phyloP scores from a whole-genome alignment of 1,140 invertebrate species.

The Tetraneura akinire region DNA sequence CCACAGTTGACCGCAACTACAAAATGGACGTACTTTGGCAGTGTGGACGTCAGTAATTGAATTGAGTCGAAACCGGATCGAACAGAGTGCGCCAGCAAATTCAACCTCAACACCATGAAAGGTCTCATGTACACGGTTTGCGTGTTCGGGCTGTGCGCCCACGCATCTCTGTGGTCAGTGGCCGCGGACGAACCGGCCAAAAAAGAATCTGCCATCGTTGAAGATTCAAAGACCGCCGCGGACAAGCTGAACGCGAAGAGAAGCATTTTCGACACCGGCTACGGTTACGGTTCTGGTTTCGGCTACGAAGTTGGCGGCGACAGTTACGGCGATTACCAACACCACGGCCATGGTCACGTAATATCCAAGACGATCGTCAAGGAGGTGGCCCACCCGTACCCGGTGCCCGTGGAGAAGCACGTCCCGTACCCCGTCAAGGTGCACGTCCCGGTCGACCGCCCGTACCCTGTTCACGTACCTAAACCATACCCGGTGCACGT shows the following conservation, averaged over 20 bases:
- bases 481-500: constrained; percentile 58
- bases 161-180: not conserved
- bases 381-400: constrained; percentile 52
- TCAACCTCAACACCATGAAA: not conserved
- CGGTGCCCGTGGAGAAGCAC: constrained; percentile 51
- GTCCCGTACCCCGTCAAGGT: constrained; percentile 54
- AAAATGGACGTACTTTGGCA: not conserved
- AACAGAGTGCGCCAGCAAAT: not conserved
- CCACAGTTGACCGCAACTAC: not conserved
- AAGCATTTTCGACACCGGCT: constrained; percentile 60
- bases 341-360: constrained; percentile 58
- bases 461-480: constrained; percentile 55
- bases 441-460: constrained; percentile 54
- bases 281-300: constrained; percentile 61
- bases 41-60: not conserved
- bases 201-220: not conserved
- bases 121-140: constrained; percentile 37
- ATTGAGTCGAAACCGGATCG: not conserved
- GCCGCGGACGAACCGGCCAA: not conserved
- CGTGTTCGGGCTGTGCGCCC: constrained; percentile 28
- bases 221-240: not conserved
- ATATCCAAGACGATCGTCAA: constrained; percentile 53
- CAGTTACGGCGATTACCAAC: not conserved
- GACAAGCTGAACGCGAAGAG: constrained; percentile 32
- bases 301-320: constrained; percentile 57